Evolutionary conservation across 2,113 vertebrate genomes (phyloP).

Genomic region (Ammodytes marinus): DNA sequence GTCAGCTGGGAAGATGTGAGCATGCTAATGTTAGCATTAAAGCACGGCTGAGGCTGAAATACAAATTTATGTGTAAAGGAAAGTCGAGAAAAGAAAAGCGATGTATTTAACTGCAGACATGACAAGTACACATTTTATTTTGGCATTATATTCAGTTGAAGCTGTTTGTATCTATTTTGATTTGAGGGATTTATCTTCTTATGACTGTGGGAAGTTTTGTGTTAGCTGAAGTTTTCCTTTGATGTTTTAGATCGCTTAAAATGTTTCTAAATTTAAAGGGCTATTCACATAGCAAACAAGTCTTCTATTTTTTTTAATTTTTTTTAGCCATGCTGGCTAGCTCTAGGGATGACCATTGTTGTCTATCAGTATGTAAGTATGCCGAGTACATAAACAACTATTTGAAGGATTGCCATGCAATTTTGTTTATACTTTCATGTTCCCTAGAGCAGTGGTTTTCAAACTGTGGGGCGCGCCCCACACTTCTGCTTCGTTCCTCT

Average conservation of each 20-base stretch:
- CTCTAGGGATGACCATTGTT: too few species aligned
- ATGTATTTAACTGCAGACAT: background rate
- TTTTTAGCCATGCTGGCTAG: too few species aligned
- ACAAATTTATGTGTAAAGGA: background rate
- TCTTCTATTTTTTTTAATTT: too few species aligned
- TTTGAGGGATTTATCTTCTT: background rate
- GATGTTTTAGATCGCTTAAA: background rate
- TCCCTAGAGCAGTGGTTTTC: background rate
- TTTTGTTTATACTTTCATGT: background rate
- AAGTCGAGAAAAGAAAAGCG: background rate
- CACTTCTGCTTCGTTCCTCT: too few species aligned
- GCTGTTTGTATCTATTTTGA: background rate
- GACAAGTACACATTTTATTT: background rate
- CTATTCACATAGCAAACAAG: background rate
- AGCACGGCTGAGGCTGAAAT: background rate
- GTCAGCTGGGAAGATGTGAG: background rate
- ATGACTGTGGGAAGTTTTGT: background rate
- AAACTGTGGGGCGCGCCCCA: too few species aligned
- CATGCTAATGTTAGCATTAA: slow-evolving; percentile 3
- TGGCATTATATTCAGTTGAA: background rate
- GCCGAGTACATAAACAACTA: too few species aligned
- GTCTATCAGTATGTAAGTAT: too few species aligned
- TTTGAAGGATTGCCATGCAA: too few species aligned
- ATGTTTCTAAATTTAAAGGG: background rate
- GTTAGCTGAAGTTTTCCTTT: background rate